Evolutionary conservation across 1,140 invertebrate species (phyloP), one percentile per base, ranked within the genome.

Genomic region (Drepana arcuata): DNA sequence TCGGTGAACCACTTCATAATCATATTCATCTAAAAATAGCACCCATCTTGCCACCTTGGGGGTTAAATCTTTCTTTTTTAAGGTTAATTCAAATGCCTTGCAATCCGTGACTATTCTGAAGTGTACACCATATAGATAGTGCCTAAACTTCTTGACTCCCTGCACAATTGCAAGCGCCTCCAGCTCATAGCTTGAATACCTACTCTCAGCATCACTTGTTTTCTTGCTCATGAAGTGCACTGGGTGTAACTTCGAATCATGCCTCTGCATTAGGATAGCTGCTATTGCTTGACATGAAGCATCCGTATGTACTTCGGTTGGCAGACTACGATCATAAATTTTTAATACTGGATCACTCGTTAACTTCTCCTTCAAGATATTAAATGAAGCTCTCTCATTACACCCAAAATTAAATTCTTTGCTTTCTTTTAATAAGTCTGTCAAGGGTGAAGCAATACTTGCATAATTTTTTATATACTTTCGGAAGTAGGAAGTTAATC

Each of bases 61-160:
- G 1, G 56, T 31, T 12, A 79, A 15, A 15, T 81, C 65, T 50
- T 59, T 68, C 15, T 81, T 83, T 9, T 50, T 48, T 13, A 84
- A 34, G 1, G 78, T 83, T 34, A 61, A 43, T 14, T 60, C 21
- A 31, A 82, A 71, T 4, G 75, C 70, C 29, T 45, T n/a, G 38
- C 69, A 79, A 43, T 71, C 73, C 11, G 61, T 73, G 14, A 70
- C 49, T n/a, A 86, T 77, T 35, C 78, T 68, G 40, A 85, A 84
- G 7, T 73, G 33, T 34, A 51, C 52, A 6, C 57, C 57, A 27
- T 21, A 33, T 0, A 84, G 32, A 29, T 85, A 85, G 11, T 48
- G 14, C 10, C 70, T 16, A 46, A 81, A 80, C 29, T 69, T 71
- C 7, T 75, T 66, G 0, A 83, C 18, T 1, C 63, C 57, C 42